A percentile compares a stretch with the other conserved stretches of the same genome.
These are phyloP conservation scores for Cochlearius cochlearius DNA, from an alignment of 2,113 vertebrate species.

Conservation along the genomic window DNA sequence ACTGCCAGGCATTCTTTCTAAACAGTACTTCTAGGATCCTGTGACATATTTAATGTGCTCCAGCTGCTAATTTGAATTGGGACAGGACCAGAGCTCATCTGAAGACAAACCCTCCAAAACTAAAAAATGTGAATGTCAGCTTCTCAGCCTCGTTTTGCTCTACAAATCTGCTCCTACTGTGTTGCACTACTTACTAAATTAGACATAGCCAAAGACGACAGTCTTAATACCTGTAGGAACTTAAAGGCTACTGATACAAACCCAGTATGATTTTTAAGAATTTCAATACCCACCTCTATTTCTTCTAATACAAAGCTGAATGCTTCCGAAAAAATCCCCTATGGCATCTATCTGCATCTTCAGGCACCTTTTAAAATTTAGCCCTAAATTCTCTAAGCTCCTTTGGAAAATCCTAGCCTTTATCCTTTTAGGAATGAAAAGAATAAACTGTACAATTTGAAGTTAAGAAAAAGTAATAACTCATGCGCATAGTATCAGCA, in stretches of 20 bases:
- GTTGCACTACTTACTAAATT: neutral
- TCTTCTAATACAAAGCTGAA: constrained; percentile 32
- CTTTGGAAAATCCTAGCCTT: constrained; percentile 60
- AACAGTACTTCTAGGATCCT: neutral
- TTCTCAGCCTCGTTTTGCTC: neutral
- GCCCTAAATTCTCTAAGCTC: constrained; percentile 55
- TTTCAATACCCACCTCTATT: constrained; percentile 17
- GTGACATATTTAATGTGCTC: neutral
- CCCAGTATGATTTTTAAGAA: constrained; percentile 13
- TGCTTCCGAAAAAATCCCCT: constrained; percentile 35
- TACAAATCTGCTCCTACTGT: neutral
- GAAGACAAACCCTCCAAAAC: neutral
- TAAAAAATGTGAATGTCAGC: neutral
- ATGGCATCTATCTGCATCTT: constrained; percentile 29
- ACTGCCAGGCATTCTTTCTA: neutral
- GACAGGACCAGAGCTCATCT: neutral
- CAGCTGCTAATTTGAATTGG: neutral
- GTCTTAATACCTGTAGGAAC: constrained; percentile 36
- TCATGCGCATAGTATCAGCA: constrained; percentile 58
- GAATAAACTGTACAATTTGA: constrained; percentile 44
- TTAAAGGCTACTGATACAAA: constrained; percentile 4
- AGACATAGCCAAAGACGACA: neutral
- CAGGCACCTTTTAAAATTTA: constrained; percentile 57
- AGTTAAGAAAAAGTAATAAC: constrained; percentile 65
- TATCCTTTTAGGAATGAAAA: constrained; percentile 62